Evolutionary conservation across 2,888 invertebrate genomes (phyloP).

Genomic region (Nephrotoma flavescens): DNA sequence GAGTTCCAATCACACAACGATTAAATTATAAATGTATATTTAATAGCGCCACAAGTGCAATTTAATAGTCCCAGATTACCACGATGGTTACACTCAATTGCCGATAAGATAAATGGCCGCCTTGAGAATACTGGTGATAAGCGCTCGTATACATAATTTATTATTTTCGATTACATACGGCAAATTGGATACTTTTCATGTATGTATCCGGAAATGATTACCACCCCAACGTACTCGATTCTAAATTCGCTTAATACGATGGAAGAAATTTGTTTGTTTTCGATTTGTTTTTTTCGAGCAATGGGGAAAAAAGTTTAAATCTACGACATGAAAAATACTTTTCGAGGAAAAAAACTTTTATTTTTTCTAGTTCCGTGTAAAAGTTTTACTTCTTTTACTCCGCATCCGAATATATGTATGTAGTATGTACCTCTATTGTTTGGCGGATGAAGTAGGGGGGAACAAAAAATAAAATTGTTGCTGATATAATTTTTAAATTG

Average conservation of each 20-base stretch:
- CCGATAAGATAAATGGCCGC: background rate
- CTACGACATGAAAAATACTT: background rate
- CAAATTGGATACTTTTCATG: too few species aligned
- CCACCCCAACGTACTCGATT: too few species aligned
- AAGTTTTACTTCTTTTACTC: background rate
- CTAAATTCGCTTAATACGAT: background rate
- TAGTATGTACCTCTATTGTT: background rate
- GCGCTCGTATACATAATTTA: background rate
- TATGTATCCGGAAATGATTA: too few species aligned
- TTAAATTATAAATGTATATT: too few species aligned
- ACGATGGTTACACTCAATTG: too few species aligned
- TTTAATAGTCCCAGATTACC: too few species aligned
- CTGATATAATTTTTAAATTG: background rate
- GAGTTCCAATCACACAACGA: too few species aligned
- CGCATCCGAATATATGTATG: background rate
- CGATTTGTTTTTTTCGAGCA: background rate
- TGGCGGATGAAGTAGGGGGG: background rate
- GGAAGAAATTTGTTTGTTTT: background rate
- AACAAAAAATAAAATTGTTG: background rate
- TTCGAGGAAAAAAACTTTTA: background rate
- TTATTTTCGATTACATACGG: background rate
- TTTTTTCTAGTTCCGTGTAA: background rate
- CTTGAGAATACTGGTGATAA: background rate
- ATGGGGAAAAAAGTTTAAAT: background rate
- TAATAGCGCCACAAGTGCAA: too few species aligned